Evolutionary conservation across 2,888 invertebrate species (phyloP).

Genomic region (Podabrus alpinus): DNA sequence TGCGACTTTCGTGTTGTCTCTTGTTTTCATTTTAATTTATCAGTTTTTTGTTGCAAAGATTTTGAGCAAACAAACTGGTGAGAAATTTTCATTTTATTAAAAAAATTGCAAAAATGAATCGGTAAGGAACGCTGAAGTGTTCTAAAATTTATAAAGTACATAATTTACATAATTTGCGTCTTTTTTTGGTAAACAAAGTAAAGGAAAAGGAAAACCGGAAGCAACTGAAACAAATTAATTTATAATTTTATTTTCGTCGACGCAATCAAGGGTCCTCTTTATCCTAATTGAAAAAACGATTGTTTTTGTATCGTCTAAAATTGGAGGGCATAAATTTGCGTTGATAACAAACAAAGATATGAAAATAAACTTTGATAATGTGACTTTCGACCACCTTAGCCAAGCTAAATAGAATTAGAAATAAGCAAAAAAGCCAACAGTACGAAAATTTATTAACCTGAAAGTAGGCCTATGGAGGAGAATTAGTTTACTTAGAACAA

Average conservation of each 20-base stretch:
- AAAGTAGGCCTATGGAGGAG: neutral
- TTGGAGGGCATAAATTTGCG: slow-evolving; percentile 8
- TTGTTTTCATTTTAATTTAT: neutral
- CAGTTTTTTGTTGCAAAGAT: neutral
- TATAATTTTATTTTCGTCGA: slow-evolving; percentile 6
- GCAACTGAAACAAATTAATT: slow-evolving; percentile 9
- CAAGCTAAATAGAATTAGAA: neutral
- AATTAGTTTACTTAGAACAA: neutral
- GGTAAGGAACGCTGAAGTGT: neutral
- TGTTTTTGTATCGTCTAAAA: slow-evolving; percentile 6
- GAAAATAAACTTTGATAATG: slow-evolving; percentile 12
- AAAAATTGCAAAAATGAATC: neutral
- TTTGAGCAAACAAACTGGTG: neutral
- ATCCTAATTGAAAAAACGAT: slow-evolving; percentile 15
- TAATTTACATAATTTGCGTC: neutral
- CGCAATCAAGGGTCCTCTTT: slow-evolving; percentile 6
- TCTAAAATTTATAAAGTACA: neutral
- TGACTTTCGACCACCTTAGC: slow-evolving; percentile 6
- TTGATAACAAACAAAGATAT: slow-evolving; percentile 16
- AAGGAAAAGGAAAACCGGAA: neutral
- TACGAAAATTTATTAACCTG: neutral
- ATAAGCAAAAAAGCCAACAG: neutral
- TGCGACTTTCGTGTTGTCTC: neutral
- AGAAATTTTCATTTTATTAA: neutral
- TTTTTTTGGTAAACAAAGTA: neutral